phyloP scores from a whole-genome alignment of 2,113 vertebrate genomes.

The Caloenas nicobarica region DNA sequence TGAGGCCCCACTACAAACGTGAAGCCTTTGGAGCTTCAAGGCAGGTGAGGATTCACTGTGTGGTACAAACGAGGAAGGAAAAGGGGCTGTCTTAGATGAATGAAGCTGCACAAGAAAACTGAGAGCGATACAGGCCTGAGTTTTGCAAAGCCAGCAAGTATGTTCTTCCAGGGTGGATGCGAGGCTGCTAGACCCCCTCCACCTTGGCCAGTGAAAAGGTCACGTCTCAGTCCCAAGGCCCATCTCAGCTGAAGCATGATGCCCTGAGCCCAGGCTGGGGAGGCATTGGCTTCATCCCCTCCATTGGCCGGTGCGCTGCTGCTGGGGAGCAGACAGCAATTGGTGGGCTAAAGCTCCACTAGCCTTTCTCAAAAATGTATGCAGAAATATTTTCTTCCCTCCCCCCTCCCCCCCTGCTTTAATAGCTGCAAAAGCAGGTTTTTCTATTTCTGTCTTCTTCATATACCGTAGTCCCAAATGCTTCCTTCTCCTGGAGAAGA shows the following conservation, averaged over 20 bases:
- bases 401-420: not conserved
- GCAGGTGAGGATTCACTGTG: not conserved
- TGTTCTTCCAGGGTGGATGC: not conserved
- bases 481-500: not conserved
- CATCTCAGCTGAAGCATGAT: not conserved
- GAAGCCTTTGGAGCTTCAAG: not conserved
- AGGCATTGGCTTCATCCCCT: not conserved
- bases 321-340: not conserved
- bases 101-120: not conserved
- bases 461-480: not conserved
- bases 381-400: not conserved
- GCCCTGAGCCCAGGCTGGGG: not conserved
- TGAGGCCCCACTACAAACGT: accelerated
- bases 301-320: not conserved
- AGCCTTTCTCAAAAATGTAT: not conserved
- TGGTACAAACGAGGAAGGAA: not conserved
- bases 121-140: not conserved
- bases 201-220: not conserved
- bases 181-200: not conserved
- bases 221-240: not conserved
- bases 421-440: not conserved
- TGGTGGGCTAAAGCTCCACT: not conserved
- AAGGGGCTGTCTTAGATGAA: not conserved
- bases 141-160: not conserved
- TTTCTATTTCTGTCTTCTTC: not conserved